These are phyloP conservation scores for Pseudomyrmex concolor DNA, from an alignment of 1,140 invertebrate species.

Conservation along the genomic window DNA sequence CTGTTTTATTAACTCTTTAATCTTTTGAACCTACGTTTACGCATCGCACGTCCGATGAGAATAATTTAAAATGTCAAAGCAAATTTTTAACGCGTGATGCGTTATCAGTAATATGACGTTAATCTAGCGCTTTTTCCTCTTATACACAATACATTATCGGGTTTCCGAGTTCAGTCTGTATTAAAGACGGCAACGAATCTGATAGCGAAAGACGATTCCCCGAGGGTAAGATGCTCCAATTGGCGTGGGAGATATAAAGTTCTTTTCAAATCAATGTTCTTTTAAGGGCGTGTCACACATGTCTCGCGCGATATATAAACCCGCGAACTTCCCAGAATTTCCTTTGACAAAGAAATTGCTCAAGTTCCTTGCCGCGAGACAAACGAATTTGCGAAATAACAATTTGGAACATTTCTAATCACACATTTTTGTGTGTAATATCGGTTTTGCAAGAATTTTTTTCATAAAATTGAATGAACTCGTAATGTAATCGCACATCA, in stretches of 20 bases:
- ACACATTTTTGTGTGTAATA: not conserved
- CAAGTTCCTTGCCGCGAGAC: not conserved
- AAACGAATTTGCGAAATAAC: not conserved
- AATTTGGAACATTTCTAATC: constrained; percentile 4
- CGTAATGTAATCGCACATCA: too few relatives aligned
- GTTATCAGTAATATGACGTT: not conserved
- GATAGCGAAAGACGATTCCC: constrained; percentile 24
- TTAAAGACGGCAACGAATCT: constrained; percentile 7
- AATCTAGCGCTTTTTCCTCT: not conserved
- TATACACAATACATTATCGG: not conserved
- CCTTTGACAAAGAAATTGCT: not conserved
- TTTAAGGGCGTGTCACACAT: too few relatives aligned
- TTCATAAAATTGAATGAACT: too few relatives aligned
- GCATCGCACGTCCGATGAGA: not conserved
- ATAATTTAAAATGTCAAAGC: constrained; percentile 47
- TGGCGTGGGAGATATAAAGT: constrained; percentile 1
- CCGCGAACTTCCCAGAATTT: not conserved
- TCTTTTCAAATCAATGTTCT: constrained; percentile 10
- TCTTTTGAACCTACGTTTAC: constrained; percentile 21
- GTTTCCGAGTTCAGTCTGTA: not conserved
- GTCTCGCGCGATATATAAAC: not conserved
- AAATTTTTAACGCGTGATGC: constrained; percentile 35
- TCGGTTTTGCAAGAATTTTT: too few relatives aligned
- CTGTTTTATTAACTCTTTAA: constrained; percentile 32
- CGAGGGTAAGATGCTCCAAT: not conserved